Percentiles rank a stretch among this genome's conserved stretches.
Evolutionary conservation across 2,797 vertebrate genomes (phyloP).

Genomic region (Malurus leucopterus): DNA sequence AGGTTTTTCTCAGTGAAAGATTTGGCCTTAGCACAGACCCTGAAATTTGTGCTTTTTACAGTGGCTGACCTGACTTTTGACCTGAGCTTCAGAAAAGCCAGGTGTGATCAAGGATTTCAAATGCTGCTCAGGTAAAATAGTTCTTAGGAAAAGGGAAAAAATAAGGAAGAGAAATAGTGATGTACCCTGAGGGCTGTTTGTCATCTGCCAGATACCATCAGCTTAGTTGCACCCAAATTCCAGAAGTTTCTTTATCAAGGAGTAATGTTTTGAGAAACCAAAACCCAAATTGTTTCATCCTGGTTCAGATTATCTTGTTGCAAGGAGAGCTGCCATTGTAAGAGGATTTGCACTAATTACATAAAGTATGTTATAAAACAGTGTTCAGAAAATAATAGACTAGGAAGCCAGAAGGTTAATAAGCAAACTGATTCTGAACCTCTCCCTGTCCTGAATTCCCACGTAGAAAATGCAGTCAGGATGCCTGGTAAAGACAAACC

Average conservation of each 20-base stretch:
- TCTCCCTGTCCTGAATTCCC: neutral
- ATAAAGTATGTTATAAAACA: neutral
- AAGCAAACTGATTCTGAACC: neutral
- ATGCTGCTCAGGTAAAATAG: neutral
- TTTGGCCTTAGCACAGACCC: neutral
- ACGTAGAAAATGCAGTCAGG: neutral
- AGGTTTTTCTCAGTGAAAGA: neutral
- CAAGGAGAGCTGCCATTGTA: neutral
- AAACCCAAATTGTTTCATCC: neutral
- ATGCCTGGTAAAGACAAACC: neutral
- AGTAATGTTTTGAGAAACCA: neutral
- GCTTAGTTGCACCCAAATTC: neutral
- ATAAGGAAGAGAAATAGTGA: neutral
- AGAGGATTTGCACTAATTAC: conserved; percentile 33
- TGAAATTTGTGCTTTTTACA: neutral
- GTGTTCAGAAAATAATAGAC: neutral
- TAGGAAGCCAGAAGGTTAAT: neutral
- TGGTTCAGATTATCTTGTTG: neutral
- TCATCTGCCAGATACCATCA: neutral
- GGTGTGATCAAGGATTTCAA: neutral
- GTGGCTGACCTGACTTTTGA: neutral
- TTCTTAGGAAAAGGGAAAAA: neutral
- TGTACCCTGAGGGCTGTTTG: neutral
- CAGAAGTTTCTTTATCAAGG: neutral
- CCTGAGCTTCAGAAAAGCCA: neutral